These are phyloP conservation scores for Lophotis ruficrista DNA, from an alignment of 2,113 vertebrate genomes.

Conservation along the genomic window DNA sequence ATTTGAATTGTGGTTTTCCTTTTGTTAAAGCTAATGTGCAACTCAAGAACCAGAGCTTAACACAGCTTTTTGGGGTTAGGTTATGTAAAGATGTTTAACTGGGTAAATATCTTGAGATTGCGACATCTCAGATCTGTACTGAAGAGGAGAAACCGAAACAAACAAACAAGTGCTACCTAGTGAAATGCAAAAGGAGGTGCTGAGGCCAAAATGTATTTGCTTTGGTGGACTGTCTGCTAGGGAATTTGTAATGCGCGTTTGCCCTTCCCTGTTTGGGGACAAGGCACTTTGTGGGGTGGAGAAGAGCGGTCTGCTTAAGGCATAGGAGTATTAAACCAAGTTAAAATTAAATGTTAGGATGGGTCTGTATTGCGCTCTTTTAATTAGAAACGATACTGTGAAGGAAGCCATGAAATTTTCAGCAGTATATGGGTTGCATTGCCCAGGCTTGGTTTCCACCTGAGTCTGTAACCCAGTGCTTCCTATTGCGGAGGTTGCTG, in stretches of 20 bases:
- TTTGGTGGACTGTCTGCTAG: neutral
- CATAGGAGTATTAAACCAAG: neutral
- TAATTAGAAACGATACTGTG: neutral
- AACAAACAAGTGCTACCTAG: neutral
- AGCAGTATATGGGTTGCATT: neutral
- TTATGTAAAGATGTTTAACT: neutral
- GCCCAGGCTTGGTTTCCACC: neutral
- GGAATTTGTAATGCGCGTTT: neutral
- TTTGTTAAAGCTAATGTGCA: neutral
- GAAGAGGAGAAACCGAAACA: neutral
- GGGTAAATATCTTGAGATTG: neutral
- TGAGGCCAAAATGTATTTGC: neutral
- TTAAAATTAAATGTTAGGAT: neutral
- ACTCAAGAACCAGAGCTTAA: neutral
- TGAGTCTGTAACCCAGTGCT: neutral
- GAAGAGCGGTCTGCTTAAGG: neutral
- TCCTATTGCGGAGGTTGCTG: neutral
- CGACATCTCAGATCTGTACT: neutral
- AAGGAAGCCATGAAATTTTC: neutral
- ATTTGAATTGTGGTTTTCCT: neutral
- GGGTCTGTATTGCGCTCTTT: neutral
- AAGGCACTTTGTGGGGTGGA: neutral
- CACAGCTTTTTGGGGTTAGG: neutral
- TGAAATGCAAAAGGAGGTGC: neutral
- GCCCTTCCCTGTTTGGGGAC: neutral